These are phyloP conservation scores for Aramus guarauna DNA, from an alignment of 2,113 vertebrate genomes.

Conservation along the genomic window DNA sequence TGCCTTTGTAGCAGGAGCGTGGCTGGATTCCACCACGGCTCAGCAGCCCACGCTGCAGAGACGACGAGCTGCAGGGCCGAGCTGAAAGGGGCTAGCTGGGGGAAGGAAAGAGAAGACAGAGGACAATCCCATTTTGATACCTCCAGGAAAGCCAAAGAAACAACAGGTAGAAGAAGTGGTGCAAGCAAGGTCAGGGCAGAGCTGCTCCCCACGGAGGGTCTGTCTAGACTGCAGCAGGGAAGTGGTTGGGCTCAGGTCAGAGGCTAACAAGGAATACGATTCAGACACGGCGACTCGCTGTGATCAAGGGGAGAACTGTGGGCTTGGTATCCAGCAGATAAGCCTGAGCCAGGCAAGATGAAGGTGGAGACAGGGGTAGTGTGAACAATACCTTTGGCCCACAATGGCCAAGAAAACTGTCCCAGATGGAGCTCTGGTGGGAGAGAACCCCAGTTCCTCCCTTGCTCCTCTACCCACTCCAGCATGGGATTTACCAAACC, in stretches of 20 bases:
- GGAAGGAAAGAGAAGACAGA: neutral
- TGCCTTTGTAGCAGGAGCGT: neutral
- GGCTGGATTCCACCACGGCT: neutral
- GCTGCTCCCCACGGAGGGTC: neutral
- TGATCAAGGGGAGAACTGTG: neutral
- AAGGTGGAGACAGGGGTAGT: accelerated
- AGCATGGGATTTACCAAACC: neutral
- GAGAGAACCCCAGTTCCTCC: neutral
- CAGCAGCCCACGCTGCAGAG: neutral
- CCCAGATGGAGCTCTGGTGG: neutral
- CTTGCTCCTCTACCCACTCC: neutral
- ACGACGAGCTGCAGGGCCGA: accelerated
- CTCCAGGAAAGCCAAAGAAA: neutral
- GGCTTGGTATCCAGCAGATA: neutral
- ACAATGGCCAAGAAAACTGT: neutral
- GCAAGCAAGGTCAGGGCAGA: neutral
- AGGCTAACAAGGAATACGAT: neutral
- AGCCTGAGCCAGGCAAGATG: neutral
- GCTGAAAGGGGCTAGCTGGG: neutral
- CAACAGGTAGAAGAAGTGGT: neutral
- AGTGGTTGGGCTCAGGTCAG: neutral
- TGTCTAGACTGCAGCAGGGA: neutral
- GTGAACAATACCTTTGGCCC: neutral
- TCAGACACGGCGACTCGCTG: accelerated
- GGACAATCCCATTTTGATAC: neutral